Evolutionary conservation across 1,140 invertebrate species (phyloP), one percentile per base, ranked within the genome.

Genomic region (Calosoma granatense): DNA sequence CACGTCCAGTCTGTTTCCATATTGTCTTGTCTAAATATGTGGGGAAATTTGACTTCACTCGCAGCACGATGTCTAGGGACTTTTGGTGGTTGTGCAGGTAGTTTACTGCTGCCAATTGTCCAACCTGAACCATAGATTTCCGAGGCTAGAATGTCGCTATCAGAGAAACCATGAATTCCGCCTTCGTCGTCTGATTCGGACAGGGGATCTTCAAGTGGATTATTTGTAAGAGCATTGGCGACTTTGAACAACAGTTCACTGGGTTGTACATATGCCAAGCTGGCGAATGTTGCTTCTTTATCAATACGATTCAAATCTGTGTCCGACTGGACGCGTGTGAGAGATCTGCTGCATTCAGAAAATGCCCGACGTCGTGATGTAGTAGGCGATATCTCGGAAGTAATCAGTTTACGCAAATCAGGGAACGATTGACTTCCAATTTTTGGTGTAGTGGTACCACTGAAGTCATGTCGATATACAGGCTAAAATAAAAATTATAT

Each of bases 251-350:
- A 66, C 14, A 90, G 67, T 62, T 87, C 84, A 0, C 81, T 83
- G 1, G 86, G 86, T 63, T 87, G 81, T 0, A 87, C 76, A 57
- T 83, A 79, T 14, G 77, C 61, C 73, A 76, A 51, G 72, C 77
- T 58, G 65, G 66, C 55, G 66, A 90, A 90, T 0, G 88, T 90
- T 56, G 82, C 84, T 55, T 82, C 81, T 63, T 84, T 84, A 63
- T 91, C 86, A 56, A 90, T 88, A 20, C 82, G 77, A 61, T 84
- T 78, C 14, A 90, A 70, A 68, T 90, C 86, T 0, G 83, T 85
- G 64, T 89, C 87, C 2, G 86, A 89, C 55, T 84, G 80, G 21
- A 83, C 81, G 21, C 81, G 73, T n/a, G 76, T 71, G 39, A 85
- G 72, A 21, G 64, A 67, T 43, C 69, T 63, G 30, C 77, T 75